These are phyloP conservation scores for Drosophila buzzatii DNA, from an alignment of 2,888 invertebrate species.

Conservation along the genomic window DNA sequence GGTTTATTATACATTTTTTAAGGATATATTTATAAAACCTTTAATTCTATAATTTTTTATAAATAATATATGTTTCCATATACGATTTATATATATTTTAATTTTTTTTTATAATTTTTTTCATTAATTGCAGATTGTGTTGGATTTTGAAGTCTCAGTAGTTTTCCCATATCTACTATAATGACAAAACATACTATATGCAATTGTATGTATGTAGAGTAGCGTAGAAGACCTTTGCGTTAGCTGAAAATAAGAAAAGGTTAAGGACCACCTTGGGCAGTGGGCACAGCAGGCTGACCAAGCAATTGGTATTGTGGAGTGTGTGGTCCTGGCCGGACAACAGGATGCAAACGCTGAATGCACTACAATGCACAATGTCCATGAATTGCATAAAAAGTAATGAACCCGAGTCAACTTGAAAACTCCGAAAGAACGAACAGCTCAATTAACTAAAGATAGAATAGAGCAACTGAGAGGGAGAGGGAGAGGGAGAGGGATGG, in stretches of 20 bases:
- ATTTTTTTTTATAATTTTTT: not conserved
- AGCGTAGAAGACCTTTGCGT: not conserved
- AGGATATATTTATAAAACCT: too few species aligned
- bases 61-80: too few species aligned
- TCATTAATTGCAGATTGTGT: not conserved
- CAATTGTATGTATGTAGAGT: not conserved
- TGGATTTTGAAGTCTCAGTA: not conserved
- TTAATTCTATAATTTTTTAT: too few species aligned
- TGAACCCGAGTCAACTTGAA: conserved; percentile 42
- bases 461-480: not conserved
- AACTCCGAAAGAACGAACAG: conserved; percentile 38
- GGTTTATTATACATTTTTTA: too few species aligned
- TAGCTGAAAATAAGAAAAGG: conserved; percentile 2
- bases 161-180: too few species aligned
- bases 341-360: conserved; percentile 60
- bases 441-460: conserved; percentile 67
- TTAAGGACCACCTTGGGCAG: conserved; percentile 46
- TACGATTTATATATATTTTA: too few species aligned
- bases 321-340: conserved; percentile 68
- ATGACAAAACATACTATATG: not conserved
- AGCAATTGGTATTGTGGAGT: conserved; percentile 50
- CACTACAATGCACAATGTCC: conserved; percentile 63
- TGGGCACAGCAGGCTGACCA: conserved; percentile 47
- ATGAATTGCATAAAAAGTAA: conserved; percentile 79
- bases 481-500: not conserved